Percentiles rank a stretch among this genome's conserved stretches.
Evolutionary conservation across 2,888 invertebrate species (phyloP).

Genomic region (Busseola fusca): DNA sequence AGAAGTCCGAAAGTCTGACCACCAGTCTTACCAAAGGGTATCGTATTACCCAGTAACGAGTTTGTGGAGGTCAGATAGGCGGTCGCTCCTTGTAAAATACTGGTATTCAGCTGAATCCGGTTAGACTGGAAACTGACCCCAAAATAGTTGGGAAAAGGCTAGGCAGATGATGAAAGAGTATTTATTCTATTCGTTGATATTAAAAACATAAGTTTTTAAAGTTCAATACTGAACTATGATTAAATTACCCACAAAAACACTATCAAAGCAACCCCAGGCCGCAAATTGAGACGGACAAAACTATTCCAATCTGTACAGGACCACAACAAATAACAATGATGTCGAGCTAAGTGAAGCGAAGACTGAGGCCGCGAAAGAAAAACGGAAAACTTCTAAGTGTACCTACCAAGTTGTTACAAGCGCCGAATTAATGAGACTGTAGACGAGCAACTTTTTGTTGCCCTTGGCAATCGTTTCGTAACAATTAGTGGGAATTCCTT

Average conservation of each 20-base stretch:
- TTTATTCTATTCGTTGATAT: not conserved
- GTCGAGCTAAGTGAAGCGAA: conserved; percentile 9
- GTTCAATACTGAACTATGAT: not conserved
- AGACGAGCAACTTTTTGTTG: conserved; percentile 24
- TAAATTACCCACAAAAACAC: not conserved
- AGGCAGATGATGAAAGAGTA: no score
- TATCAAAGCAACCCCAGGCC: not conserved
- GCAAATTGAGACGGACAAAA: conserved; percentile 3
- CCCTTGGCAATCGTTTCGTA: not conserved
- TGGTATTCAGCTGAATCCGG: no score
- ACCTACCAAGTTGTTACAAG: conserved; percentile 41
- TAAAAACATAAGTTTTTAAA: not conserved
- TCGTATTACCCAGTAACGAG: no score
- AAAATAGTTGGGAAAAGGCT: no score
- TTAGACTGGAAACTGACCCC: no score
- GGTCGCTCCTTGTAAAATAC: no score
- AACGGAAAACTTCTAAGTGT: conserved; percentile 38
- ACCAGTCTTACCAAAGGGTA: no score
- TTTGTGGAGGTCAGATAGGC: no score
- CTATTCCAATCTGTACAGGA: not conserved
- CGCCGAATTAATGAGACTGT: not conserved
- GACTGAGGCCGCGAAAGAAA: conserved; percentile 16
- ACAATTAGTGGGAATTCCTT: not conserved
- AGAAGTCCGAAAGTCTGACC: no score
- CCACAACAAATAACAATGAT: conserved; percentile 26